phyloP scores from a whole-genome alignment of 2,797 vertebrate species.

The Capromys pilorides region DNA sequence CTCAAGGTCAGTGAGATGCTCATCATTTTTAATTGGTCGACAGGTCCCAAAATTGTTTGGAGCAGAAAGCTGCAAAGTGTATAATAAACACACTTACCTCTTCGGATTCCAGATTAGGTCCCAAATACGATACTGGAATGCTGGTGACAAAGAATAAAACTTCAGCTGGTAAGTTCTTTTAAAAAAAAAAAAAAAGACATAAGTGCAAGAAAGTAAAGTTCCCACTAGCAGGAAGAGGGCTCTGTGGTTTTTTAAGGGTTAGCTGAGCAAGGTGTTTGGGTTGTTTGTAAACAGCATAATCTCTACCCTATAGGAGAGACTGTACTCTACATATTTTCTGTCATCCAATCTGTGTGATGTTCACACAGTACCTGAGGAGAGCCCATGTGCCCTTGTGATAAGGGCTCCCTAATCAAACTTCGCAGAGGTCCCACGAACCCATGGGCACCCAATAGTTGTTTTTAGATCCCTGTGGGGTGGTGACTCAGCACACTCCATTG shows the following conservation, averaged over 20 bases:
- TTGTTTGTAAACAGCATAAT: neutral
- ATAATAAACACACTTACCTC: neutral
- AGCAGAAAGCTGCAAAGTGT: neutral
- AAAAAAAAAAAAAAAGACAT: neutral
- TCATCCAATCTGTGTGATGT: neutral
- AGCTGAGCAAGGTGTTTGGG: neutral
- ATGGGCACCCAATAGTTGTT: neutral
- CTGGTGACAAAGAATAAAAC: neutral
- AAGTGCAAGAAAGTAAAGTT: neutral
- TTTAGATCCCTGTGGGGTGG: neutral
- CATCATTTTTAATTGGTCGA: neutral
- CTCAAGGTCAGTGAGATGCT: neutral
- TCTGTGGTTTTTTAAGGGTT: neutral
- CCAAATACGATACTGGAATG: neutral
- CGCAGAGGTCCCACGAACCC: neutral
- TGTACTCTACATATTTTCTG: neutral
- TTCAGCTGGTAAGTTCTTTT: neutral
- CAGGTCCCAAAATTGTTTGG: neutral
- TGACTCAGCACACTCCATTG: neutral
- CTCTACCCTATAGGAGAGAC: neutral
- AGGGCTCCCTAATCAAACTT: neutral
- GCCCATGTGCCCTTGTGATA: neutral
- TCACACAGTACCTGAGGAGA: neutral
- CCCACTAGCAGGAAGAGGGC: neutral
- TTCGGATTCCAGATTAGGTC: neutral